A percentile compares a stretch with the other conserved stretches of the same genome.
These are phyloP conservation scores for Gortyna flavago DNA, from an alignment of 2,888 invertebrate species.

Conservation along the genomic window DNA sequence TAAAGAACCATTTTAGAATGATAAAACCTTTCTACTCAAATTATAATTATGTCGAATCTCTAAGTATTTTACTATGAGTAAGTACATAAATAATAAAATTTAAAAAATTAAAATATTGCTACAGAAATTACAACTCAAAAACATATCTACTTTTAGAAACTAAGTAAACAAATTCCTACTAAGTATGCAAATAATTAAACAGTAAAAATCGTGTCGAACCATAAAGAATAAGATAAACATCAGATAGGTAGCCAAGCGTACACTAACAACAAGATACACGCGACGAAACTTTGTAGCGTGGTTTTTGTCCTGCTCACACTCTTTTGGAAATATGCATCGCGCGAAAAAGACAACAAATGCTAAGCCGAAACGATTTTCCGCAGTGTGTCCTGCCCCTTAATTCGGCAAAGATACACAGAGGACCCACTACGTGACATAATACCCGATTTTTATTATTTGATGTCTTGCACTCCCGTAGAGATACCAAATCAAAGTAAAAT, in stretches of 20 bases:
- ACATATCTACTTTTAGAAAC: background rate
- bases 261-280: constrained; percentile 1
- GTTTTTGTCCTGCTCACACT: constrained; percentile 18
- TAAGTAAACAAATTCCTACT: background rate
- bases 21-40: constrained; percentile 9
- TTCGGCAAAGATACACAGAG: constrained; percentile 15
- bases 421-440: background rate
- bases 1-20: background rate
- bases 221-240: constrained; percentile 36
- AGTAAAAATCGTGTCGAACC: background rate
- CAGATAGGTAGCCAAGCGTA: background rate
- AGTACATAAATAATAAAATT: background rate
- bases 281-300: constrained; percentile 21
- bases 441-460: background rate
- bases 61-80: background rate
- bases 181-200: constrained; percentile 10
- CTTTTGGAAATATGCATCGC: constrained; percentile 20
- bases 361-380: constrained; percentile 13
- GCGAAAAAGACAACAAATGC: constrained; percentile 24
- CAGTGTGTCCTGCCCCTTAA: constrained; percentile 16
- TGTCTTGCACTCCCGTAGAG: background rate
- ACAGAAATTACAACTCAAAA: background rate
- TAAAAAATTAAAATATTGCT: constrained; percentile 9
- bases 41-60: background rate
- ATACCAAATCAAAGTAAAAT: constrained; percentile 24